Percentiles rank a stretch among this genome's conserved stretches.
phyloP scores from a whole-genome alignment of 2,113 vertebrate genomes.

The Peromyscus leucopus region DNA sequence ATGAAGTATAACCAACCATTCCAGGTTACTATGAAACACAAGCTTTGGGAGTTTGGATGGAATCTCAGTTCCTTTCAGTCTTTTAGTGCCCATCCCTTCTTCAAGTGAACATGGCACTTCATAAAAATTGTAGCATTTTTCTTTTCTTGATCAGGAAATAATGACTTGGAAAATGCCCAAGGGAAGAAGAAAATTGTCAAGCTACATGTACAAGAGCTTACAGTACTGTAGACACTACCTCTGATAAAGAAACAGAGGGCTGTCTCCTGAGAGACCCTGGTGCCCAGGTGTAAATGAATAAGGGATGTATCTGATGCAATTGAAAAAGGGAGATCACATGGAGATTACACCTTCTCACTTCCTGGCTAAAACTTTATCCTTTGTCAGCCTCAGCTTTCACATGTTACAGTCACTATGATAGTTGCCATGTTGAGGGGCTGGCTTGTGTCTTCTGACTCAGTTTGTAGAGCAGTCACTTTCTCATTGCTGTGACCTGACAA shows the following conservation, averaged over 20 bases:
- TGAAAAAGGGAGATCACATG: background rate
- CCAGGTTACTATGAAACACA: background rate
- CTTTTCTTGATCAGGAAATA: constrained; percentile 7
- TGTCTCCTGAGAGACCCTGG: background rate
- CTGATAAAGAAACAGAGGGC: background rate
- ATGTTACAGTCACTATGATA: background rate
- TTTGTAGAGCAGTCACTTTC: background rate
- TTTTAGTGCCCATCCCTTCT: background rate
- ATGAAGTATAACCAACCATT: rapidly evolving
- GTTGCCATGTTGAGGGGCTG: background rate
- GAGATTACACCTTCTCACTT: background rate
- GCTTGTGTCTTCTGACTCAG: background rate
- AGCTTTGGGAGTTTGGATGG: background rate
- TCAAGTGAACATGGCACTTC: constrained; percentile 33
- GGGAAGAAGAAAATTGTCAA: constrained; percentile 43
- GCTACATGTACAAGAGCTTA: constrained; percentile 23
- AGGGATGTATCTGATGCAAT: background rate
- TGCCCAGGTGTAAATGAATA: background rate
- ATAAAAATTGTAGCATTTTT: constrained; percentile 49
- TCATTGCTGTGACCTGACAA: background rate
- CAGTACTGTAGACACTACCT: background rate
- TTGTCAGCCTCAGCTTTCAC: background rate
- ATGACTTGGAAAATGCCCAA: constrained; percentile 63
- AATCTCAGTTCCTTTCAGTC: background rate
- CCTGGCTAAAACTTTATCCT: background rate